phyloP scores from a whole-genome alignment of 2,888 invertebrate genomes.

The Torymus texanus region DNA sequence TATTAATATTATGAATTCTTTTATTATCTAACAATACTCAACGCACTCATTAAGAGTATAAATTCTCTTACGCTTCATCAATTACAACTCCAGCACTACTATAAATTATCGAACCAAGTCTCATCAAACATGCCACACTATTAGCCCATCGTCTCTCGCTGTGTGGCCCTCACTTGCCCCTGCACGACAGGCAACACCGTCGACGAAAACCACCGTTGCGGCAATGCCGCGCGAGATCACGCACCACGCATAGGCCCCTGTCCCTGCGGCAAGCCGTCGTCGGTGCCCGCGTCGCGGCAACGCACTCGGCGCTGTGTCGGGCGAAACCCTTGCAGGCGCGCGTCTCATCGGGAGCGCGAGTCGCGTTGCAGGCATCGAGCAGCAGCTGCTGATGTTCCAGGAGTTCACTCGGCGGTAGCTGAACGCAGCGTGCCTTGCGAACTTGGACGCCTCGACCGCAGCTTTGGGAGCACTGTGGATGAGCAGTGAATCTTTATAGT shows the following conservation, averaged over 20 bases:
- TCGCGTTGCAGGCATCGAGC: constrained; percentile 75
- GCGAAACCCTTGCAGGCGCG: constrained; percentile 76
- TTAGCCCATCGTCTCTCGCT: no score
- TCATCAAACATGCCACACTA: no score
- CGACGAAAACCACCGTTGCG: constrained; percentile 78
- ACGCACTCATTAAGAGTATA: no score
- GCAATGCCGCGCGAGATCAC: constrained; percentile 77
- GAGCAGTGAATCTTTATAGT: constrained; percentile 45
- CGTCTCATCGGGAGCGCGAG: constrained; percentile 76
- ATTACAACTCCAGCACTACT: no score
- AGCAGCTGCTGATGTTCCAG: constrained; percentile 25
- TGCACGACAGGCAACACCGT: constrained; percentile 76
- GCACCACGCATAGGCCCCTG: constrained; percentile 76
- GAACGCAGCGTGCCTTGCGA: constrained; percentile 77
- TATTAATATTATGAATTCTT: no score
- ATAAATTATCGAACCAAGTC: no score
- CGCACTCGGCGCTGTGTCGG: constrained; percentile 56
- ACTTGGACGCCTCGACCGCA: constrained; percentile 79
- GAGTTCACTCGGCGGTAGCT: constrained; percentile 61
- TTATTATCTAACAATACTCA: no score
- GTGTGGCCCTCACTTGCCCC: constrained; percentile 3
- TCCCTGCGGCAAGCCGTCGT: constrained; percentile 67
- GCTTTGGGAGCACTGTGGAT: constrained; percentile 79
- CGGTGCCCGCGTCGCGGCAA: constrained; percentile 26
- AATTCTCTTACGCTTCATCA: no score